A percentile compares a stretch with the other conserved stretches of the same genome.
Evolutionary conservation across 2,888 invertebrate genomes (phyloP).

Genomic region (Urechis unicinctus): DNA sequence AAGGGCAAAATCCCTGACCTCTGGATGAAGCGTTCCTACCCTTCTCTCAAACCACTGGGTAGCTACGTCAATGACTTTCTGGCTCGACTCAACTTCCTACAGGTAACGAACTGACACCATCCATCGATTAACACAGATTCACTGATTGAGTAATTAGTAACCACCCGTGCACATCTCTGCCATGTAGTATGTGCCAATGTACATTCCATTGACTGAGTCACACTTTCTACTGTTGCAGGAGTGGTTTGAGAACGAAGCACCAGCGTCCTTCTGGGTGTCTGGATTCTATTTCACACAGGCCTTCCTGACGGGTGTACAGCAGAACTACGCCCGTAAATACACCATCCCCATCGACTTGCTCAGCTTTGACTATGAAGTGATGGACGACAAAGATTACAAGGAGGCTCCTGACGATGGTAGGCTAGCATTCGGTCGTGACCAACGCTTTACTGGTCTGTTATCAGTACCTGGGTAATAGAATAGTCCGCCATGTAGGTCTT

Average conservation of each 20-base stretch:
- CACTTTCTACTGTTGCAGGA: constrained; percentile 44
- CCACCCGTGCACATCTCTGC: too few species aligned
- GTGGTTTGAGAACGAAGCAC: constrained; percentile 51
- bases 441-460: too few species aligned
- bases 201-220: too few species aligned
- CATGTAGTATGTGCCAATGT: too few species aligned
- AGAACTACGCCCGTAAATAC: constrained; percentile 53
- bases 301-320: constrained; percentile 53
- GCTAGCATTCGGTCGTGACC: too few species aligned
- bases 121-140: too few species aligned
- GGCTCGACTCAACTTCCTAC: constrained; percentile 56
- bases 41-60: constrained; percentile 52
- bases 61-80: constrained; percentile 52
- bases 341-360: constrained; percentile 52
- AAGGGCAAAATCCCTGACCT: constrained; percentile 61
- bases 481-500: background rate
- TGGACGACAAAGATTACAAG: constrained; percentile 54
- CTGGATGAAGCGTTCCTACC: constrained; percentile 53
- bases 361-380: constrained; percentile 55
- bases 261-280: constrained; percentile 51
- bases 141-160: too few species aligned
- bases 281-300: constrained; percentile 54
- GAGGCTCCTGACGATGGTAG: constrained; percentile 46
- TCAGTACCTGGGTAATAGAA: too few species aligned
- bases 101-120: constrained; percentile 52